Conservation (phyloP, 2,888 invertebrate genomes). For the Campopleginae sp. region DNA sequence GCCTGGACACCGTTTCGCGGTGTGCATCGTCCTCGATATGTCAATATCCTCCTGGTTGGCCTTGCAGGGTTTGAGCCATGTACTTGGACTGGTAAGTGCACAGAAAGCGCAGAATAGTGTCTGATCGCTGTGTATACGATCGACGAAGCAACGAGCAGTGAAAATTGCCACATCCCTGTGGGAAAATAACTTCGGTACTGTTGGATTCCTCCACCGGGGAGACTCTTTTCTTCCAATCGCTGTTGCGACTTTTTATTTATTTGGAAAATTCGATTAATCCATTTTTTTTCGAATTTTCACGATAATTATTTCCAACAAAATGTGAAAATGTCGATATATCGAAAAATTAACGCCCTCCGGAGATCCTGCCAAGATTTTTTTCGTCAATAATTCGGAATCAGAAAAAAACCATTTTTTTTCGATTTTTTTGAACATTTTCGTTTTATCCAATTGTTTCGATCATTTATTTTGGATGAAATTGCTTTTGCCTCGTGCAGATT, state of each 20-base stretch:
- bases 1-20: background rate
- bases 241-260: background rate
- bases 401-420: background rate
- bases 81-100: conserved; percentile 3
- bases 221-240: background rate
- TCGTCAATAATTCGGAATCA: background rate
- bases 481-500: background rate
- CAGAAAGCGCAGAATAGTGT: background rate
- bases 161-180: background rate
- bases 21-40: conserved; percentile 37
- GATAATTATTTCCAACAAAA: background rate
- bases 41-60: conserved; percentile 46
- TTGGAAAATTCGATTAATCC: background rate
- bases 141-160: conserved; percentile 10
- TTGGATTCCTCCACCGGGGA: background rate
- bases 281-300: background rate
- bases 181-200: background rate
- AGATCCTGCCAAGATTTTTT: background rate
- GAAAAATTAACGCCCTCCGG: no score
- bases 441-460: background rate
- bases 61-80: conserved; percentile 24
- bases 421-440: background rate
- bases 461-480: background rate
- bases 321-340: no score
- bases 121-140: background rate